Percentiles rank a stretch among this genome's conserved stretches.
phyloP scores from a whole-genome alignment of 2,113 vertebrate species.

The Podarcis raffonei region DNA sequence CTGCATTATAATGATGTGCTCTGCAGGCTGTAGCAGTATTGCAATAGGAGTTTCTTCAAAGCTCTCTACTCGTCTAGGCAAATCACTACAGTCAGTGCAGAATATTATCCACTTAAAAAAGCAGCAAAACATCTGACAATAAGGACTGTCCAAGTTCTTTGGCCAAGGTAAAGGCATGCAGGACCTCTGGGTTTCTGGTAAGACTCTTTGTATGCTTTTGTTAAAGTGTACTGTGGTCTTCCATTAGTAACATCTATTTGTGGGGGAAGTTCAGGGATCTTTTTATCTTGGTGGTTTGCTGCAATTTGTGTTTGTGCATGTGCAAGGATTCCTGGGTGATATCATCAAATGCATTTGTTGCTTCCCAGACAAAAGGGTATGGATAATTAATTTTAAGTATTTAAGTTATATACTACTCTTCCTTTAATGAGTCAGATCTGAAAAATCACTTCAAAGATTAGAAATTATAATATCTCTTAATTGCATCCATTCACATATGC shows the following conservation, averaged over 20 bases:
- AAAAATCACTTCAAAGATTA: background rate
- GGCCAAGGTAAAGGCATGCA: background rate
- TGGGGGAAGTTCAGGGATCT: too few relatives aligned
- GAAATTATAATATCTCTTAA: background rate
- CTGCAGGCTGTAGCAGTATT: background rate
- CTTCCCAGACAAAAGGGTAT: too few relatives aligned
- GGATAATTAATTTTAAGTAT: too few relatives aligned
- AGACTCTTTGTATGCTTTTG: background rate
- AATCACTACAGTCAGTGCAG: accelerated
- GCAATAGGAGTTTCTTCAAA: background rate
- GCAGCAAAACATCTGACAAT: accelerated
- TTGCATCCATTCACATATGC: background rate
- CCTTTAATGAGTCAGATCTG: background rate
- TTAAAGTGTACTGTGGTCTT: too few relatives aligned
- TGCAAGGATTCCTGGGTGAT: too few relatives aligned
- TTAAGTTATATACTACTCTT: too few relatives aligned
- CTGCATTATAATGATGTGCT: background rate
- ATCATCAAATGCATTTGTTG: too few relatives aligned
- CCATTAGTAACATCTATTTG: too few relatives aligned
- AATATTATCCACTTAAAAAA: background rate
- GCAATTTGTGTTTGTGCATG: too few relatives aligned
- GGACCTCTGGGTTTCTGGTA: conserved; percentile 16
- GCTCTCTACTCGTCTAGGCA: background rate
- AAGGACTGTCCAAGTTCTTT: background rate
- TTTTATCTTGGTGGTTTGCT: too few relatives aligned